Conservation (phyloP, 1,140 invertebrate species). For the Whitmania pigra region DNA sequence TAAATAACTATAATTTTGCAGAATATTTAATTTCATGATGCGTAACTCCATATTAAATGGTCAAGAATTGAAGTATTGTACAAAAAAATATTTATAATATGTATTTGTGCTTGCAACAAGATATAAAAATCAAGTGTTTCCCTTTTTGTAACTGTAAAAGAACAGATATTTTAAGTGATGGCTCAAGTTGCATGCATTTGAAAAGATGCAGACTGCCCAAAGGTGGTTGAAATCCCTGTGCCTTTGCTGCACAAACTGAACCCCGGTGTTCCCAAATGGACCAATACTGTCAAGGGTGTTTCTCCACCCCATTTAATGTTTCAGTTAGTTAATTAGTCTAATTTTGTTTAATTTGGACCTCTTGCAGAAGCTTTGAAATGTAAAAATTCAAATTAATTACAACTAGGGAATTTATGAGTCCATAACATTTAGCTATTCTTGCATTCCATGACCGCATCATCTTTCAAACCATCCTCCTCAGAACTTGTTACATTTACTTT, state of each 20-base stretch:
- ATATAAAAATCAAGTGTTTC: no score
- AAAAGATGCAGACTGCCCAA: slow-evolving; percentile 40
- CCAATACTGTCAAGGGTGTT: slow-evolving; percentile 82
- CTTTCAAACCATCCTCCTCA: slow-evolving; percentile 75
- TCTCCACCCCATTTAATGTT: slow-evolving; percentile 56
- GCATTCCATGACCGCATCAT: slow-evolving; percentile 57
- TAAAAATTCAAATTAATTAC: neutral
- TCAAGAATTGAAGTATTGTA: no score
- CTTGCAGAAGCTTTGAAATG: neutral
- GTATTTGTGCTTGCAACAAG: no score
- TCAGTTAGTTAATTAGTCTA: neutral
- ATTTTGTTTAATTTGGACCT: neutral
- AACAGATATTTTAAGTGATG: no score
- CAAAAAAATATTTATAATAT: no score
- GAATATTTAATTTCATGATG: no score
- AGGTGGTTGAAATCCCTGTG: slow-evolving; percentile 45
- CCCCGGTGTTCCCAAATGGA: slow-evolving; percentile 64
- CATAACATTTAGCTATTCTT: neutral
- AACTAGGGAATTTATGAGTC: neutral
- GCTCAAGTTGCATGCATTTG: neutral
- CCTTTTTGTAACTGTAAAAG: no score
- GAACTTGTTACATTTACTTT: slow-evolving; percentile 77
- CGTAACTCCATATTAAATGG: no score
- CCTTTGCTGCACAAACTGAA: slow-evolving; percentile 41
- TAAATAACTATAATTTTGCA: no score